Base-by-base conservation (phyloP, 2,888 invertebrate species). In the Phalangium opilio region DNA sequence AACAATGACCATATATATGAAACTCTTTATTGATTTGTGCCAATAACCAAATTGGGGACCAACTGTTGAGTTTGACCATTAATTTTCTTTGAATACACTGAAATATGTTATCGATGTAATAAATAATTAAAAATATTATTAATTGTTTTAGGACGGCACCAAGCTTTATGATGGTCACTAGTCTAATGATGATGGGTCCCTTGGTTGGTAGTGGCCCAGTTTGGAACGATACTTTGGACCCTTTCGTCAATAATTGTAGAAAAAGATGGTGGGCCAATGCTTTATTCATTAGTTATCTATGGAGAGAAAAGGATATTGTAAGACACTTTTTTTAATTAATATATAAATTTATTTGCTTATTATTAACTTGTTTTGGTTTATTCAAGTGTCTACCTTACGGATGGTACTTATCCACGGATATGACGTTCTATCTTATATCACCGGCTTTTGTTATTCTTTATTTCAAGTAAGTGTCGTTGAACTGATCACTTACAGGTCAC, bases 381-480 rank as follows among this genome's bases (percentile, higher is more conserved):
- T n/a, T n/a, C 47, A 39, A 52, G 52, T 52, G 52, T 44, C 50
- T 52, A 17, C 52, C 52, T 34, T 50, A 52, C 43, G 52, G 52
- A n/a, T 52, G 52, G 52, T 52, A 49, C 42, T 35, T 52, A 18
- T 50, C 52, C 2, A 50, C 50, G 38, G 52, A 52, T 15, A 50
- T 52, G 50, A 50, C 50, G 21, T 52, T 52, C 39, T 52, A 50
- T 14, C 34, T 52, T 12, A 44, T 50, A 21, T 50, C 52, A n/a
- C 52, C 52, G 18, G 14, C 50, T 5, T 45, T 52, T 20, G 44
- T 52, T 17, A 35, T 52, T 11, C 48, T 48, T 7, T 45, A 50
- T 15, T 49, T 50, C 32, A 48, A 48, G 52, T 52, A 15, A 41
- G 48, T 39, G 10, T 34, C 5, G n/a, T 41, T 21, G 15, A 11